Base-by-base conservation (phyloP, 1,140 invertebrate genomes). In the Apis laboriosa region DNA sequence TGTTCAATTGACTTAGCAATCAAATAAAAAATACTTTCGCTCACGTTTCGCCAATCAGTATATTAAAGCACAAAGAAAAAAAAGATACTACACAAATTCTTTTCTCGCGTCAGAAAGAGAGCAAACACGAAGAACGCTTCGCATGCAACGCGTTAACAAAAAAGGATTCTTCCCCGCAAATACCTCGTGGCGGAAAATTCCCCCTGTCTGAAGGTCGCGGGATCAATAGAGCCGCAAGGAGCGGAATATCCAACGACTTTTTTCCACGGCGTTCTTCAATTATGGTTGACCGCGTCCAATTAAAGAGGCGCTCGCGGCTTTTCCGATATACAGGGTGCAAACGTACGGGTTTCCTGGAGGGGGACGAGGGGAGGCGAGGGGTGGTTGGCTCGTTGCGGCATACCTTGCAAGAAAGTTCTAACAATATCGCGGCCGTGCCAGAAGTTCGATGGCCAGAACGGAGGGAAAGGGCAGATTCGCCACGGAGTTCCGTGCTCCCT, bases 391-490 rank as follows among this genome's bases (percentile, higher is more conserved):
- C 77, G 70, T 82, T 83, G 83, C 67, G 82, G 86, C 86, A 88
- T 89, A 89, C 86, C 82, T 89, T 85, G 83, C 88, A 90, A 84
- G 89, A 90, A 90, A 90, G 88, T 90, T 90, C 88, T 84, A 90
- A 90, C 89, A 90, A 90, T 90, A 89, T 90, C 88, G 88, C 75
- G 81, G 80, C 84, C 81, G 80, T 49, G 77, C 75, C 81, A 74
- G 73, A 90, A 88, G 84, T 90, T 84, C 71, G 77, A 63, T 34
- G 82, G 84, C 58, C 53, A 55, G 53, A 55, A 21, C 73, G 80
- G 64, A 80, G 82, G 73, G 85, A 71, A 61, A 86, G 84, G 82
- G 82, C 75, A 76, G 71, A 67, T 73, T 88, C 77, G n/a, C 71
- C 61, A 60, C 55, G 61, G 84, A 86, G 89, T 89, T 86, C 66